Conservation (phyloP, 2,113 vertebrate genomes). For the Ptilorrhoa leucosticta region DNA sequence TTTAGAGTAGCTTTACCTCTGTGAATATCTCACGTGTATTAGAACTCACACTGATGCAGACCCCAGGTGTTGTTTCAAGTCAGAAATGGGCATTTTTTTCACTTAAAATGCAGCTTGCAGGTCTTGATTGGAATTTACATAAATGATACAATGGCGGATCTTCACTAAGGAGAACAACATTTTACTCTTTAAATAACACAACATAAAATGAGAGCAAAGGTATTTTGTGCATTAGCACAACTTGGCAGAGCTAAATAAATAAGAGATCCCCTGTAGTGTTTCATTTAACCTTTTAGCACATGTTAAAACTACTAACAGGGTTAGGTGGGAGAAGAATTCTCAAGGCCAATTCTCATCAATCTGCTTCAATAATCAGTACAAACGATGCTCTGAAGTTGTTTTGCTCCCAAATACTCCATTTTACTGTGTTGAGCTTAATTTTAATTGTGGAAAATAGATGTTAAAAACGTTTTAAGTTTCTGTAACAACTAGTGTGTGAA, state of each 20-base stretch:
- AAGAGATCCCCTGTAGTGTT: neutral
- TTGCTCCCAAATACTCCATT: neutral
- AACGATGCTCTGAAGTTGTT: neutral
- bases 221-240: neutral
- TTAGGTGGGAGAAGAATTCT: slow-evolving; percentile 4
- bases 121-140: neutral
- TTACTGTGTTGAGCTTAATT: neutral
- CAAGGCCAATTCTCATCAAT: neutral
- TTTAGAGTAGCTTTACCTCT: neutral
- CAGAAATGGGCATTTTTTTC: neutral
- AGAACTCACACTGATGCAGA: neutral
- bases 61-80: neutral
- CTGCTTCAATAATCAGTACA: neutral
- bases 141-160: neutral
- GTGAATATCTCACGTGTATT: neutral
- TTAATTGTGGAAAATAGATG: neutral
- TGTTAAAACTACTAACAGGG: neutral
- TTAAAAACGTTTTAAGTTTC: neutral
- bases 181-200: neutral
- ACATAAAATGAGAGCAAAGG: neutral
- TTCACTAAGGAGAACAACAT: neutral
- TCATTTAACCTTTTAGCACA: slow-evolving; percentile 10
- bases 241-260: neutral
- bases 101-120: neutral
- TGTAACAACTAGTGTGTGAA: neutral